Percentiles rank a stretch among this genome's conserved stretches.
Evolutionary conservation across 1,140 invertebrate species (phyloP).

Genomic region (Pararge aegeria): DNA sequence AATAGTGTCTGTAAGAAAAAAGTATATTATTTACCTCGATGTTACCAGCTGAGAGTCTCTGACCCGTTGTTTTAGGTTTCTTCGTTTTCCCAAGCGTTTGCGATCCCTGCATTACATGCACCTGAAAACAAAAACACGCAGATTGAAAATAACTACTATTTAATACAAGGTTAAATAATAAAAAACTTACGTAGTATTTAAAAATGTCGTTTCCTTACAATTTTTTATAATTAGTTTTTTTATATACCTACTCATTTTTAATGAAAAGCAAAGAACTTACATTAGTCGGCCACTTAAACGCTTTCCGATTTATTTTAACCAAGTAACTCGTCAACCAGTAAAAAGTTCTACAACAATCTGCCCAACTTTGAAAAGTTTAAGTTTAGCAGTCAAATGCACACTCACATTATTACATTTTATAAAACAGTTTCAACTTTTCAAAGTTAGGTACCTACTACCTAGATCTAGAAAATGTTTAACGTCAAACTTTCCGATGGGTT

Average conservation of each 20-base stretch:
- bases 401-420: constrained; percentile 1
- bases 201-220: too few relatives aligned
- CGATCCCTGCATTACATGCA: constrained; percentile 83
- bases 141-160: too few relatives aligned
- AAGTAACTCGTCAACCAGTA: background rate
- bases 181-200: too few relatives aligned
- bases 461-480: constrained; percentile 21
- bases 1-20: too few relatives aligned
- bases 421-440: constrained; percentile 19
- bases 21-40: constrained; percentile 81
- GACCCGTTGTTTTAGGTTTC: constrained; percentile 84
- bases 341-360: background rate
- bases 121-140: constrained; percentile 57
- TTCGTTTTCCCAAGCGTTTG: constrained; percentile 87
- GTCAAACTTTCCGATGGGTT: constrained; percentile 19
- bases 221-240: too few relatives aligned
- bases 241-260: too few relatives aligned
- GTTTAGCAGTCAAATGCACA: constrained; percentile 1
- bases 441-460: constrained; percentile 16
- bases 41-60: constrained; percentile 93
- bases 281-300: too few relatives aligned
- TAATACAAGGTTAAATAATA: too few relatives aligned
- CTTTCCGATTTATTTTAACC: background rate
- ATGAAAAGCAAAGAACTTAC: too few relatives aligned
- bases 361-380: background rate